Evolutionary conservation across 1,140 invertebrate genomes (phyloP), one percentile per base, ranked within the genome.

Genomic region (Bombyx mori): DNA sequence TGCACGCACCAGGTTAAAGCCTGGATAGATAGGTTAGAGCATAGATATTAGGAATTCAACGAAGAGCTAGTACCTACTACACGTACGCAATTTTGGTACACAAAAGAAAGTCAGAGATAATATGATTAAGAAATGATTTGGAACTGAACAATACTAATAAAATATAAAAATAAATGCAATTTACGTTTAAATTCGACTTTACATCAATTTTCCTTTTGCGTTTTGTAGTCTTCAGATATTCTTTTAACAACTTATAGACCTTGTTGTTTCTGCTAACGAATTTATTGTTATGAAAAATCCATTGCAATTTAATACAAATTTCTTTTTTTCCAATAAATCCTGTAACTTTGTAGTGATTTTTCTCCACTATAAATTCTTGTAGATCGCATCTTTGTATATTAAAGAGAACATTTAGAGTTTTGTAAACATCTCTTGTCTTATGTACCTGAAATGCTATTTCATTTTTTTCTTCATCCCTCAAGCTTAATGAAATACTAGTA

Each of bases 201-300:
- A 35, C 26, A 35, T 35, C 26, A 35, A 5, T 35, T 35, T 35
- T 35, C 26, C 2, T 35, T 35, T 35, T 35, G 26, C 26, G 43
- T 10, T 56, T 52, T 22, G 44, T 22, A 52, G 8, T 35, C 42
- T 44, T 45, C 6, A 60, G 6, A 52, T 10, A 18, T 48, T 56
- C 55, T 18, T 50, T 65, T n/a, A 35, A 35, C 26, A 35, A 35
- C 26, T 89, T 89, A 65, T 90, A 89, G 26, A 91, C 60, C 71
- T 89, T 88, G 48, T 82, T 85, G 56, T 89, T 89, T 45, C 81
- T 88, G 47, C 83, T 61, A n/a, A 92, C 76, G 51, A 88, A 79
- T 67, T 89, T 77, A 62, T 89, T 89, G 79, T 93, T 93, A 3
- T 93, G 79, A 79, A 89, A 93, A 10, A 93, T 79, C 80, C 90